Evolutionary conservation across 2,797 vertebrate species (phyloP).

Genomic region (Lepilemur septentrionalis): DNA sequence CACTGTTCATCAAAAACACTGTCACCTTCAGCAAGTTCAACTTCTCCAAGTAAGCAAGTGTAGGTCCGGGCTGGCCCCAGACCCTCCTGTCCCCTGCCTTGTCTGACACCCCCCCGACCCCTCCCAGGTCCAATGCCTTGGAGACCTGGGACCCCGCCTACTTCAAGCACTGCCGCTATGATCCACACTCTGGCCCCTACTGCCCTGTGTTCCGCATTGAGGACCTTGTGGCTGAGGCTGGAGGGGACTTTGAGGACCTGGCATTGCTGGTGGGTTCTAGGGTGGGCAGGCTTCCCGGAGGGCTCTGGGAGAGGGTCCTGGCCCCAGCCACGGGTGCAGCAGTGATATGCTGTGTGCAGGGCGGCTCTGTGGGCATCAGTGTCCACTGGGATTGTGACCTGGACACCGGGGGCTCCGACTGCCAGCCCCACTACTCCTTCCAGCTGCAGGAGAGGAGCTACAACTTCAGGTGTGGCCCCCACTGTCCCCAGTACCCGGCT

Average conservation of each 20-base stretch:
- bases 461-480: conserved; percentile 92
- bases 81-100: background rate
- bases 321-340: background rate
- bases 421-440: conserved; percentile 92
- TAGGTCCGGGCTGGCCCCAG: background rate
- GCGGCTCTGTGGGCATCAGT: conserved; percentile 89
- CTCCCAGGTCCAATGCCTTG: conserved; percentile 81
- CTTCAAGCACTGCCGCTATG: conserved; percentile 83
- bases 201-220: conserved; percentile 84
- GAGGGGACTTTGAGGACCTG: conserved; percentile 80
- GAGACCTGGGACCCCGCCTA: conserved; percentile 82
- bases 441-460: conserved; percentile 90
- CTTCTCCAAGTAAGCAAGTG: conserved; percentile 83
- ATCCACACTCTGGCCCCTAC: conserved; percentile 73
- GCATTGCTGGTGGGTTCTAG: conserved; percentile 79
- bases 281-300: background rate
- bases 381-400: conserved; percentile 94
- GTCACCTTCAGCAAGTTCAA: conserved; percentile 86
- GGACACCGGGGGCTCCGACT: conserved; percentile 86
- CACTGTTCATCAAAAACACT: conserved; percentile 85
- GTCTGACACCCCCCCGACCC: background rate
- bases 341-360: conserved; percentile 82
- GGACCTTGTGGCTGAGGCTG: conserved; percentile 81
- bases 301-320: background rate
- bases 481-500: background rate